Conservation (phyloP, 2,888 invertebrate species). For the Parnassius orleans region DNA sequence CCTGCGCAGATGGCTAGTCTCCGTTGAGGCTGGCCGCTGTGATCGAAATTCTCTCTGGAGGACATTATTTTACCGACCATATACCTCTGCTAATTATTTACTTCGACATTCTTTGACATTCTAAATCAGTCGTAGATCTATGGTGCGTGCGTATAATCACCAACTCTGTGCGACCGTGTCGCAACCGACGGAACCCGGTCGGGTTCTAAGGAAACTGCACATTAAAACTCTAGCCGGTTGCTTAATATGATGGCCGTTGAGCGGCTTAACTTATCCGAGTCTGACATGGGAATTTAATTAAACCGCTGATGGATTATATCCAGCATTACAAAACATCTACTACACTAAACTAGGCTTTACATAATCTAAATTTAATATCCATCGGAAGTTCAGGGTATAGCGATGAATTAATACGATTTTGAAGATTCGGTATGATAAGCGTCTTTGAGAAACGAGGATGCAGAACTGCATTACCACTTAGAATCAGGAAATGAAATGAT, state of each 20-base stretch:
- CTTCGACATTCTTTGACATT: conserved; percentile 1
- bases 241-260: conserved; percentile 8
- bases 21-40: too few species aligned
- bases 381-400: too few species aligned
- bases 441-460: too few species aligned
- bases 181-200: conserved; percentile 22
- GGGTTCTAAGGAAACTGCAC: conserved; percentile 25
- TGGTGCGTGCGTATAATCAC: conserved; percentile 9
- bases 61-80: too few species aligned
- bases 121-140: conserved; percentile 15
- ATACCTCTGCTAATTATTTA: neutral
- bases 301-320: neutral
- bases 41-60: too few species aligned
- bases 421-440: too few species aligned
- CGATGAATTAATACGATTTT: too few species aligned
- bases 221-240: conserved; percentile 23
- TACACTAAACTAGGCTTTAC: too few species aligned
- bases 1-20: too few species aligned
- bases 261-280: neutral
- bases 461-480: too few species aligned
- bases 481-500: too few species aligned
- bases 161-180: neutral
- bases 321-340: neutral
- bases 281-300: conserved; percentile 2
- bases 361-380: too few species aligned